phyloP scores from a whole-genome alignment of 2,888 invertebrate species.

The Melikaiella ostensackeni region DNA sequence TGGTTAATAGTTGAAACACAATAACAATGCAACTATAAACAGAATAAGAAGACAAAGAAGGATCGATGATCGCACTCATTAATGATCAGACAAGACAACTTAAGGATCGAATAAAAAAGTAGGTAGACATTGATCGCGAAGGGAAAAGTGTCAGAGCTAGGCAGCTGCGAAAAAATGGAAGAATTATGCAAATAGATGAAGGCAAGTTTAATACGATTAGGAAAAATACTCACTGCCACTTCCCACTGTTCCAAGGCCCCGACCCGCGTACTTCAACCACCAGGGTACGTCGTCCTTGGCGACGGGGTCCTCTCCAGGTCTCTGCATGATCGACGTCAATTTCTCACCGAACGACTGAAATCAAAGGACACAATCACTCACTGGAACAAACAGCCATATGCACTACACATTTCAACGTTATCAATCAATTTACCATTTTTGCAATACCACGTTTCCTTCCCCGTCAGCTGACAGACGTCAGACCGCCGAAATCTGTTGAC shows the following conservation, averaged over 20 bases:
- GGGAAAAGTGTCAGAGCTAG: background rate
- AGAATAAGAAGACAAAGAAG: slow-evolving; percentile 1
- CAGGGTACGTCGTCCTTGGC: slow-evolving; percentile 91
- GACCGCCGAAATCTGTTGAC: slow-evolving; percentile 48
- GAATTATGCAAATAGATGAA: background rate
- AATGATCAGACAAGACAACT: background rate
- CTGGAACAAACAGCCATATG: background rate
- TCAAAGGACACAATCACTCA: slow-evolving; percentile 40
- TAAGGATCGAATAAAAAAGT: slow-evolving; percentile 9
- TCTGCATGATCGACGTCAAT: slow-evolving; percentile 87
- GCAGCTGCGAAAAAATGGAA: background rate
- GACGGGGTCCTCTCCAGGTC: slow-evolving; percentile 87
- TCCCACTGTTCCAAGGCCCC: slow-evolving; percentile 90
- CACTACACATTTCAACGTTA: background rate
- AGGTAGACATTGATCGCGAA: slow-evolving; percentile 17
- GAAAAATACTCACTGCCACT: slow-evolving; percentile 85
- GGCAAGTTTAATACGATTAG: background rate
- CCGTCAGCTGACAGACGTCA: slow-evolving; percentile 62
- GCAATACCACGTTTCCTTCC: slow-evolving; percentile 46
- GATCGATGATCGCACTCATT: background rate
- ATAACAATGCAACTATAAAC: background rate
- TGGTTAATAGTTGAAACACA: background rate
- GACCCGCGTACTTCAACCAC: slow-evolving; percentile 93
- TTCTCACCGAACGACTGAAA: slow-evolving; percentile 88
- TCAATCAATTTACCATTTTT: slow-evolving; percentile 61